phyloP scores from a whole-genome alignment of 2,113 vertebrate species.

The Calidris pygmaea region DNA sequence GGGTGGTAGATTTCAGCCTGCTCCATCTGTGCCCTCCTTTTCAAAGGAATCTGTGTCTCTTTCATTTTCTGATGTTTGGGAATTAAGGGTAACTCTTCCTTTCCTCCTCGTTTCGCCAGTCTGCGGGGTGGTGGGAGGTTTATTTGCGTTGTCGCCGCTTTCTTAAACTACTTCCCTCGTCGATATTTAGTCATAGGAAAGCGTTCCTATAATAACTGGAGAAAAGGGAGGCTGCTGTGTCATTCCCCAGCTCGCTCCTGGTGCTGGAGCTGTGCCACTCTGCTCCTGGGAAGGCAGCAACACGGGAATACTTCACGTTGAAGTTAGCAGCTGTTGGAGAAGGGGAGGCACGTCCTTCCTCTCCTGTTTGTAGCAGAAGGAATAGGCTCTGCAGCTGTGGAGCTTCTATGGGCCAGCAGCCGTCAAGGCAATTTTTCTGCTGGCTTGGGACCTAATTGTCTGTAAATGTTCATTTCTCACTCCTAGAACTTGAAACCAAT shows the following conservation, averaged over 20 bases:
- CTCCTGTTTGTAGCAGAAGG: conserved; percentile 25
- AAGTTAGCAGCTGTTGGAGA: conserved; percentile 55
- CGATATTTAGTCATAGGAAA: neutral
- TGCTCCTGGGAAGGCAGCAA: conserved; percentile 30
- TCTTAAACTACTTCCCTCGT: neutral
- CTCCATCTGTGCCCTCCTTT: conserved; percentile 4
- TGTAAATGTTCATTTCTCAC: conserved; percentile 57
- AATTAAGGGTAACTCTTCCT: neutral
- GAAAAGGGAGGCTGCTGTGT: neutral
- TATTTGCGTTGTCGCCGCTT: neutral
- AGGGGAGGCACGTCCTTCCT: conserved; percentile 20
- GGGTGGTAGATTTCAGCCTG: neutral
- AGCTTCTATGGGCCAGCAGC: conserved; percentile 47
- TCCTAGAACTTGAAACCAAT: conserved; percentile 42
- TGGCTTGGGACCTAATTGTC: conserved; percentile 63
- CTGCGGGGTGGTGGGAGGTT: neutral
- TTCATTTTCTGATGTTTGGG: neutral
- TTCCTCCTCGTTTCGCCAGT: neutral
- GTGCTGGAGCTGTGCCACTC: conserved; percentile 20
- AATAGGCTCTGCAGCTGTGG: conserved; percentile 38
- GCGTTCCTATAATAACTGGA: neutral
- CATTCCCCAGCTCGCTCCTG: neutral
- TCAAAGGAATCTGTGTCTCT: neutral
- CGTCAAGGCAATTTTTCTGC: conserved; percentile 47
- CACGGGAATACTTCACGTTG: conserved; percentile 17